These are phyloP conservation scores for Nephotettix cincticeps DNA, from an alignment of 1,140 invertebrate genomes.

Conservation along the genomic window DNA sequence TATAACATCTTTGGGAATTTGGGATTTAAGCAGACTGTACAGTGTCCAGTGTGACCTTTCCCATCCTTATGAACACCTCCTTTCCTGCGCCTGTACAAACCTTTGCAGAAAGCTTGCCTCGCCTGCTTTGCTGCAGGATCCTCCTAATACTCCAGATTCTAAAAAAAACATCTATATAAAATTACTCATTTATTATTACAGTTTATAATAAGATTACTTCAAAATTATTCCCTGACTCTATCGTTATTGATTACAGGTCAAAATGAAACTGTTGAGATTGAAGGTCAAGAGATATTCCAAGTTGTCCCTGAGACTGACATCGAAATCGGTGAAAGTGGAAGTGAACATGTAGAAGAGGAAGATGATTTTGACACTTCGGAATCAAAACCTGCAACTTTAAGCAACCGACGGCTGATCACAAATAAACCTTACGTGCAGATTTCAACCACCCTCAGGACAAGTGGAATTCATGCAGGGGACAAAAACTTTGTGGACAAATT, in stretches of 20 bases:
- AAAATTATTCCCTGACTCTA: no score
- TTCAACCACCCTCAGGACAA: neutral
- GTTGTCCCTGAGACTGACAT: neutral
- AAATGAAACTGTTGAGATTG: neutral
- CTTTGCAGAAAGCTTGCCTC: no score
- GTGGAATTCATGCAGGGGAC: neutral
- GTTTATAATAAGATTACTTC: no score
- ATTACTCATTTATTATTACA: no score
- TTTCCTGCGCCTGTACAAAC: no score
- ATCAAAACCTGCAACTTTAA: constrained; percentile 20
- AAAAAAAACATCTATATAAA: no score
- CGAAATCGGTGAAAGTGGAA: neutral
- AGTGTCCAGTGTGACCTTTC: no score
- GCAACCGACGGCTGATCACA: neutral
- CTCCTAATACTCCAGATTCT: no score
- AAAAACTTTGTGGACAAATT: constrained; percentile 24
- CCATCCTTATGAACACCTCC: no score
- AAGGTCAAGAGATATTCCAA: constrained; percentile 1
- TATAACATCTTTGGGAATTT: no score
- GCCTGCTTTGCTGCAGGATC: no score
- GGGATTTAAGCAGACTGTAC: no score
- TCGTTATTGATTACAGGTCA: neutral
- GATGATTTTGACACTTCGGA: constrained; percentile 21
- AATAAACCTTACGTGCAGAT: constrained; percentile 9
- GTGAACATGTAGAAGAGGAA: neutral